phyloP scores from a whole-genome alignment of 2,888 invertebrate genomes.

The Drosophila niveifrons region DNA sequence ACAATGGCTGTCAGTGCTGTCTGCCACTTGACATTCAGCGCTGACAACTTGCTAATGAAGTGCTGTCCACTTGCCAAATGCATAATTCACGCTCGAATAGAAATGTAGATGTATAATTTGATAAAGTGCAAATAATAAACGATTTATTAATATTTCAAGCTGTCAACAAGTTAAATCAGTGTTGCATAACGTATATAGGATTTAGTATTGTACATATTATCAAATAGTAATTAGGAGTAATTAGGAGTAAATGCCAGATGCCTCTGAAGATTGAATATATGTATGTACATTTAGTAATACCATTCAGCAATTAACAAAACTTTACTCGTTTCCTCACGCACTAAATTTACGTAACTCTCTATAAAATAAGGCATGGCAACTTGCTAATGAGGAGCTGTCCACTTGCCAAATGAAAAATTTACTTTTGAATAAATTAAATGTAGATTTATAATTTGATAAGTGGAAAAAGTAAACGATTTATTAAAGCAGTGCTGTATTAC shows the following conservation, averaged over 20 bases:
- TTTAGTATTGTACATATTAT: no score
- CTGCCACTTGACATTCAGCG: neutral
- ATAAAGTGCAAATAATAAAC: no score
- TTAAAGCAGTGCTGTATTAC: no score
- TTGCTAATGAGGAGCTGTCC: conserved; percentile 1
- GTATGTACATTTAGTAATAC: no score
- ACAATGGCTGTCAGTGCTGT: neutral
- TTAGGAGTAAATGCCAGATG: neutral
- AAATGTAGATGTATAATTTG: neutral
- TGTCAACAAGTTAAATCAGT: no score
- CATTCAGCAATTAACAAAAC: neutral
- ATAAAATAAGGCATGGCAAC: neutral
- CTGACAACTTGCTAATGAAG: conserved; percentile 2
- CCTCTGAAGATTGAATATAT: neutral
- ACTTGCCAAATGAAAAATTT: neutral
- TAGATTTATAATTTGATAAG: neutral
- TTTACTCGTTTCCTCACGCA: conserved; percentile 1
- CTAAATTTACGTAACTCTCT: neutral
- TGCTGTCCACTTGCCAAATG: conserved; percentile 5
- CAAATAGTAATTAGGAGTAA: no score
- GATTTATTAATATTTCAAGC: no score
- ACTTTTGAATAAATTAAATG: neutral
- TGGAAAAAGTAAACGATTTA: no score
- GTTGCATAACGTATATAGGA: no score
- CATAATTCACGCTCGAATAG: neutral